Base-by-base conservation (phyloP, 2,113 vertebrate genomes). In the Coregonus clupeaformis region DNA sequence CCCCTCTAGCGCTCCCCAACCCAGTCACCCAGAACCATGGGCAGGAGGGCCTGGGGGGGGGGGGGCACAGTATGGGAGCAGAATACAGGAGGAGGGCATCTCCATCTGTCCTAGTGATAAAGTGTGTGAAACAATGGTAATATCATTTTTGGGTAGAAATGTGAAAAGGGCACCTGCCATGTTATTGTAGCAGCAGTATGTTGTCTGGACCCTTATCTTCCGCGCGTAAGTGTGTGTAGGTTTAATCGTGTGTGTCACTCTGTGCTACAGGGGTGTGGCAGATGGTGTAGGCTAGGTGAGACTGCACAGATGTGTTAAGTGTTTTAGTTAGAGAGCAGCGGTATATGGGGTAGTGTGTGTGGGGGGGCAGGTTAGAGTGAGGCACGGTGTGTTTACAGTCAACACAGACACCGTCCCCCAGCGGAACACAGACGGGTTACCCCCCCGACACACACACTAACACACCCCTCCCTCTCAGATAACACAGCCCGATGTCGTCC, bases 241-340 rank as follows among this genome's bases (percentile, higher is more conserved):
- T 42, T 42, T 42, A 42, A 12, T 11, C 9, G 9, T 9, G 36
- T 42, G 36, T 42, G 9, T 11, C 36, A 42, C 36, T 42, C 49
- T 79, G 42, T 11, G 14, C 16, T 52, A 52, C 49, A 52, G 49
- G 1, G 13, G 4, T 52, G 86, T 77, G 78, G 85, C 90, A 91
- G 90, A 91, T 91, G 89, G 88, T 68, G 79, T 52, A 16, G 16
- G 49, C 12, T 49, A 89, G 89, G 87, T 89, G 79, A 89, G 81
- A 85, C 82, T 82, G 79, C 85, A 83, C 84, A 82, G 84, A 86
- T 90, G 87, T 91, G 91, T 93, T 92, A 92, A 92, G 90, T 90
- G 89, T 79, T 90, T 83, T 60, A 79, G 67, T 82, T 65, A 1
- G 25, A 27, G 74, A 72, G 6, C 47, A 73, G 68, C 78, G 74